Conservation (phyloP, 2,888 invertebrate species). For the Macrosiphum euphorbiae region DNA sequence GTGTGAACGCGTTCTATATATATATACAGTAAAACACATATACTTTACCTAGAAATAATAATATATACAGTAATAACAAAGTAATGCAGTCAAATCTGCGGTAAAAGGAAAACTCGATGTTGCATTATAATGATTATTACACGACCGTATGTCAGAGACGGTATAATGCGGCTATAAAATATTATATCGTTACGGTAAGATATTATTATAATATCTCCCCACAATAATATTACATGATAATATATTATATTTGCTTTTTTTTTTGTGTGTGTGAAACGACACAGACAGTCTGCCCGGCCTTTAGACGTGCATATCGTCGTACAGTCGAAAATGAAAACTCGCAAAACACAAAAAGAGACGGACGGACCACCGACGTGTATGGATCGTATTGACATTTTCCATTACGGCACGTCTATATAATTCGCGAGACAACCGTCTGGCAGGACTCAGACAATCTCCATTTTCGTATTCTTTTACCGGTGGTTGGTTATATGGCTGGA, state of each 20-base stretch:
- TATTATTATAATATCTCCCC: background rate
- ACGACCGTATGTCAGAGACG: background rate
- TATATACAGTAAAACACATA: background rate
- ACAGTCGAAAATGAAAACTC: background rate
- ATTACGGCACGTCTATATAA: background rate
- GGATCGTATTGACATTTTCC: slow-evolving; percentile 10
- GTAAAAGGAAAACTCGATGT: background rate
- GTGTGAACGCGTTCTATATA: background rate
- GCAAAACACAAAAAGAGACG: background rate
- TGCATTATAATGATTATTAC: background rate
- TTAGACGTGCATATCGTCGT: background rate
- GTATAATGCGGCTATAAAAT: background rate
- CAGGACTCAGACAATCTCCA: slow-evolving; percentile 9
- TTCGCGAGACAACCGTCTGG: background rate
- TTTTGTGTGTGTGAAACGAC: background rate
- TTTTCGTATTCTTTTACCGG: slow-evolving; percentile 1
- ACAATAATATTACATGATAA: background rate
- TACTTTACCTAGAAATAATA: background rate
- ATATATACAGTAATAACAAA: background rate
- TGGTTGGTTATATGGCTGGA: background rate
- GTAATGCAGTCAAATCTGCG: background rate
- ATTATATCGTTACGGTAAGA: background rate
- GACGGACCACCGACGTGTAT: no score
- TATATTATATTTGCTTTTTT: background rate
- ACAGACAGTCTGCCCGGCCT: no score